Evolutionary conservation across 2,113 vertebrate species (phyloP), one percentile per base, ranked within the genome.

Genomic region (Myotis yumanensis): DNA sequence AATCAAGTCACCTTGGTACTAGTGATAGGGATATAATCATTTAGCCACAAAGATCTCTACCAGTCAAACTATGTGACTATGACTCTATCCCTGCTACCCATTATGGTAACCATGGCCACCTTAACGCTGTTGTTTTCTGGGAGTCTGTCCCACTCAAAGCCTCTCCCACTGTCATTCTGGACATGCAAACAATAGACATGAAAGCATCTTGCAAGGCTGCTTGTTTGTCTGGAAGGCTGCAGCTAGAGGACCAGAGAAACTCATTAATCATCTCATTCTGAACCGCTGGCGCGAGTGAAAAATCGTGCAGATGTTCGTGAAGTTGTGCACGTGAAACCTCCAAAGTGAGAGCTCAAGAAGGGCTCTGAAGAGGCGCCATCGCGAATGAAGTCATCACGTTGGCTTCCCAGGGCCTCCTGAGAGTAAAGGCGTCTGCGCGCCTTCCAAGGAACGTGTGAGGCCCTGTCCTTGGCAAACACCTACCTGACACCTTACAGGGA

Each of bases 361-460:
- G 25, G 37, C n/a, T 2, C 4, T 25, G 23, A n/a, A 68, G 12
- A 52, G 40, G 18, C 3, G 10, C 4, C 4, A 2, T 0, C n/a
- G 3, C 16, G 20, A 79, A 17, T 10, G 20, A 32, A 35, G 9
- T 40, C 37, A 20, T 73, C 23, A 17, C 4, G 5, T 32, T 68
- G 32, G 32, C 75, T n/a, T 79, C 40, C 15, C 23, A 52, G 4
- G 11, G 1, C 10, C 43, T 23, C 66, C 37, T 10, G n/a, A n/a
- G 37, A 88, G 86, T 1, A 68, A 28, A n/a, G 11, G 15, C 30
- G 87, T 94, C 66, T 11, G 25, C 12, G 15, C 12, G 23, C 30
- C 18, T 83, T 69, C 35, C 23, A 71, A 57, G 40, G 40, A n/a
- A 32, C 73, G 43, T 30, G 0, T 23, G 40, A 66, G 2, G 32